Base-by-base conservation (phyloP, 1,140 invertebrate species). In the Bradynema listronoti region DNA sequence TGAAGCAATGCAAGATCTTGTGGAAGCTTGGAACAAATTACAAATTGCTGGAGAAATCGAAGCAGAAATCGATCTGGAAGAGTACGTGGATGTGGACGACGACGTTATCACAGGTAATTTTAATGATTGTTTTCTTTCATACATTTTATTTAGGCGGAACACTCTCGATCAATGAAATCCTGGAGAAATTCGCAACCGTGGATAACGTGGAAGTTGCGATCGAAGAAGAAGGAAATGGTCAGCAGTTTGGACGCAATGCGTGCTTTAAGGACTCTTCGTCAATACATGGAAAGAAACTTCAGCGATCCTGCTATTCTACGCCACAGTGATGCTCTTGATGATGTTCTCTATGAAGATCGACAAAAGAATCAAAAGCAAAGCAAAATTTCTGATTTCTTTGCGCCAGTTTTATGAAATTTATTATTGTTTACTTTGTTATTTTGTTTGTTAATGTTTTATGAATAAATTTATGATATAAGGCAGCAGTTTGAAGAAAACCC, bases 61-160 rank as follows among this genome's bases (percentile, higher is more conserved):
- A n/a, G n/a, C n/a, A n/a, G n/a, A n/a, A n/a, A n/a, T n/a, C n/a
- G n/a, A n/a, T n/a, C n/a, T n/a, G n/a, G n/a, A n/a, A n/a, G n/a
- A n/a, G n/a, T n/a, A n/a, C n/a, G n/a, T n/a, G n/a, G n/a, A n/a
- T n/a, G n/a, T n/a, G n/a, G n/a, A n/a, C n/a, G n/a, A n/a, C n/a
- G n/a, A n/a, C n/a, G n/a, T n/a, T n/a, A n/a, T n/a, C n/a, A n/a
- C n/a, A n/a, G n/a, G n/a, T n/a, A n/a, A n/a, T n/a, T n/a, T n/a
- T n/a, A n/a, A n/a, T n/a, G n/a, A n/a, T n/a, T n/a, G n/a, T n/a
- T n/a, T n/a, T n/a, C n/a, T n/a, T n/a, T n/a, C n/a, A n/a, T n/a
- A n/a, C n/a, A n/a, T n/a, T n/a, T n/a, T n/a, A n/a, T 30, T 30
- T 51, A 43, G 42, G 42, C 27, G 42, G 42, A 43, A 27, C 42